phyloP scores from a whole-genome alignment of 2,797 vertebrate genomes.

The Eremophila alpestris region DNA sequence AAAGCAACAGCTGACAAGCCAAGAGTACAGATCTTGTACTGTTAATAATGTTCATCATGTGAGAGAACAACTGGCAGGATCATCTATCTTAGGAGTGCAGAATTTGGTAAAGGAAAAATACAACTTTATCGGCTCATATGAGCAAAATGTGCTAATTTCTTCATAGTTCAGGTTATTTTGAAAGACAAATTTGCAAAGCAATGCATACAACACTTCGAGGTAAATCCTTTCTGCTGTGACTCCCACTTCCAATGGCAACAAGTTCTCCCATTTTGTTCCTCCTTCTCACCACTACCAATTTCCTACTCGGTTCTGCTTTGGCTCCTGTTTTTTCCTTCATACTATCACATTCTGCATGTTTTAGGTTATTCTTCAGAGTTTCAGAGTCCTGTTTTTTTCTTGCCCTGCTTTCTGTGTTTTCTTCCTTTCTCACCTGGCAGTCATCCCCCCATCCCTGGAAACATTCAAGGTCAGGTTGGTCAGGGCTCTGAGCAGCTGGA shows the following conservation, averaged over 20 bases:
- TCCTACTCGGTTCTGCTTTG: neutral
- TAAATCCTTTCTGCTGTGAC: neutral
- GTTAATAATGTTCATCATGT: neutral
- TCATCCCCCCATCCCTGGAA: neutral
- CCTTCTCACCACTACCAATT: neutral
- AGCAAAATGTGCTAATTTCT: neutral
- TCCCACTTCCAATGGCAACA: neutral
- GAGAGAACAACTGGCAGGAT: neutral
- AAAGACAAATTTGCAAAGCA: neutral
- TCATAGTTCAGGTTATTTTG: neutral
- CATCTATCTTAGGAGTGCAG: neutral
- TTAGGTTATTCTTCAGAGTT: neutral
- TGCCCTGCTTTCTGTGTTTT: neutral
- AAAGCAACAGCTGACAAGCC: neutral
- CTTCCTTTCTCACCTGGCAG: neutral
- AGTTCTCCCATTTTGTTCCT: neutral
- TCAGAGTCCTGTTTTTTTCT: neutral
- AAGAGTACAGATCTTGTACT: neutral
- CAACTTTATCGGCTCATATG: neutral
- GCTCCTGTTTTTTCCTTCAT: neutral
- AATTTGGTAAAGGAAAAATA: neutral
- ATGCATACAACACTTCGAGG: neutral
- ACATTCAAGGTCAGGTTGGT: neutral
- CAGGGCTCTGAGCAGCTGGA: neutral
- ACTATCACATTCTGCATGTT: neutral